These are phyloP conservation scores for Pseudopodoces humilis DNA, from an alignment of 2,113 vertebrate species.

Conservation along the genomic window DNA sequence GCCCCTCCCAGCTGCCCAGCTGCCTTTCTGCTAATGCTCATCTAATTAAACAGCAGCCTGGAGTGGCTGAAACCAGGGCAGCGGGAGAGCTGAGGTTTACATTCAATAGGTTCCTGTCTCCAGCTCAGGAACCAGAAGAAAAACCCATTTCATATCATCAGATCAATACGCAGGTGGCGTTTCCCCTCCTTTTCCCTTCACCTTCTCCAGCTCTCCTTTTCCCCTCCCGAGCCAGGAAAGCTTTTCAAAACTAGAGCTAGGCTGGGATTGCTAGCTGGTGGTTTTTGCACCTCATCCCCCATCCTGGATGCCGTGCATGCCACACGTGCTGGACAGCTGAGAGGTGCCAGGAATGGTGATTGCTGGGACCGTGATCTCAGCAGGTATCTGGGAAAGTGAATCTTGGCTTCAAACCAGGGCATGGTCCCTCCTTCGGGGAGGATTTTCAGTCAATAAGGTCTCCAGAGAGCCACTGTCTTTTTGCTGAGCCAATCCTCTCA, in stretches of 20 bases:
- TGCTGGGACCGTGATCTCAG: neutral
- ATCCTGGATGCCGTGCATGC: neutral
- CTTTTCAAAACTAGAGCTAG: neutral
- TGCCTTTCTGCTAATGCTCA: constrained; percentile 14
- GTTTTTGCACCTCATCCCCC: neutral
- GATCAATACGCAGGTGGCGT: neutral
- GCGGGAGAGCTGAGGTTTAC: constrained; percentile 12
- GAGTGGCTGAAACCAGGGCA: constrained; percentile 32
- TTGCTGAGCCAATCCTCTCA: neutral
- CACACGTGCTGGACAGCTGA: neutral
- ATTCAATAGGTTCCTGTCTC: neutral
- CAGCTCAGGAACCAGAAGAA: neutral
- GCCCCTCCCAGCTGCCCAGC: neutral
- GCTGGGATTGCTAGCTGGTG: neutral
- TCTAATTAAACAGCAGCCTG: constrained; percentile 38
- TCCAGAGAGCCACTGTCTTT: neutral
- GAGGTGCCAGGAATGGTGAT: neutral
- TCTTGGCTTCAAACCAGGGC: neutral
- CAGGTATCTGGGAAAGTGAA: neutral
- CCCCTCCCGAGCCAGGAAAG: neutral
- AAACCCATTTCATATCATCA: neutral
- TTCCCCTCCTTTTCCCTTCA: neutral
- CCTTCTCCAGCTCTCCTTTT: neutral
- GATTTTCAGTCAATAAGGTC: neutral
- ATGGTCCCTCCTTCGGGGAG: neutral